Evolutionary conservation across 2,888 invertebrate species (phyloP).

Genomic region (Leistus spinibarbis): DNA sequence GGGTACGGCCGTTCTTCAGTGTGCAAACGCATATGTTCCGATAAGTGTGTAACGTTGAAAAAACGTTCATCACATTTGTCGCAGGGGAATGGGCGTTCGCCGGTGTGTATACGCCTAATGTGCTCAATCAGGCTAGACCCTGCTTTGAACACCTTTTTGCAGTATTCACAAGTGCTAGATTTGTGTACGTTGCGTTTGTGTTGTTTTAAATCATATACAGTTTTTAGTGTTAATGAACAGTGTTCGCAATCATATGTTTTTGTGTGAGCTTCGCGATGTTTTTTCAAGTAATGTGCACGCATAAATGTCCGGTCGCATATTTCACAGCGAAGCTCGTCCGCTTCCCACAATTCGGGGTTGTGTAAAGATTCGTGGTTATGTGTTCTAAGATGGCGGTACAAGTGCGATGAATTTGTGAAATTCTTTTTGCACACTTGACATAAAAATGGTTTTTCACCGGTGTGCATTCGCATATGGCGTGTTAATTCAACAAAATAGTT

Average conservation of each 20-base stretch:
- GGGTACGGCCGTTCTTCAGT: constrained; percentile 7
- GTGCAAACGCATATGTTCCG: constrained; percentile 19
- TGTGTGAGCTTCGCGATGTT: constrained; percentile 13
- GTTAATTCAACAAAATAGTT: constrained; percentile 20
- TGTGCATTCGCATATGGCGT: constrained; percentile 53
- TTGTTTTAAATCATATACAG: neutral
- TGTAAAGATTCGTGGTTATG: constrained; percentile 48
- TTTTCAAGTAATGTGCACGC: constrained; percentile 19
- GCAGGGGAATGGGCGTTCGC: constrained; percentile 21
- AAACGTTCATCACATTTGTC: constrained; percentile 6
- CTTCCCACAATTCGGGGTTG: constrained; percentile 8
- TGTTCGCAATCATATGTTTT: constrained; percentile 6
- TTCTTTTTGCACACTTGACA: constrained; percentile 56
- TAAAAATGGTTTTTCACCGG: constrained; percentile 51
- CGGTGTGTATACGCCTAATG: constrained; percentile 5
- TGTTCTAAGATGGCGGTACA: constrained; percentile 55
- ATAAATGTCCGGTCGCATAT: constrained; percentile 48
- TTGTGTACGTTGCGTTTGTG: constrained; percentile 14
- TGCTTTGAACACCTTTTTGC: constrained; percentile 14
- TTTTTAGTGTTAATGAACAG: constrained; percentile 11
- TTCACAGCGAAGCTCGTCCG: constrained; percentile 17
- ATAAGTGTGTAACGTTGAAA: constrained; percentile 7
- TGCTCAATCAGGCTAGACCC: constrained; percentile 14
- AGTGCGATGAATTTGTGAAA: constrained; percentile 53
- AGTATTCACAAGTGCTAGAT: neutral